phyloP scores from a whole-genome alignment of 2,797 vertebrate genomes.

The Acropternis orthonyx region DNA sequence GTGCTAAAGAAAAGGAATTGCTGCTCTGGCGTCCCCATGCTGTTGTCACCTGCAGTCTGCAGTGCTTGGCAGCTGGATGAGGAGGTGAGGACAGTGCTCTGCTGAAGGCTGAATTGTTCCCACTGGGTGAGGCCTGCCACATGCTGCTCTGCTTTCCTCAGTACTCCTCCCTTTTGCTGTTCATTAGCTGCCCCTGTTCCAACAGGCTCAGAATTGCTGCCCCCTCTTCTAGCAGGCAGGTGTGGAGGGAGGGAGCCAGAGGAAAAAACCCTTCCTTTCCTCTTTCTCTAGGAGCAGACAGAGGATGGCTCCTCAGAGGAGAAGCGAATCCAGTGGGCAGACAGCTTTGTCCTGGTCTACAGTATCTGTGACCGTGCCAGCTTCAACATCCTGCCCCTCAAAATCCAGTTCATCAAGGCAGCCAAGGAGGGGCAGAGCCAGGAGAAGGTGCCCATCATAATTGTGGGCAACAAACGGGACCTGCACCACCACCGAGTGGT shows the following conservation, averaged over 20 bases:
- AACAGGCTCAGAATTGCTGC: accelerated
- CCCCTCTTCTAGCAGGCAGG: not conserved
- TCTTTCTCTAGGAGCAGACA: conserved; percentile 42
- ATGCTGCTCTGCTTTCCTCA: not conserved
- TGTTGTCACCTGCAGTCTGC: not conserved
- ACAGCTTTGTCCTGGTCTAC: conserved; percentile 81
- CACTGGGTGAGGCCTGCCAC: not conserved
- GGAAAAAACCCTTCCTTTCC: not conserved
- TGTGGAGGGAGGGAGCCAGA: accelerated
- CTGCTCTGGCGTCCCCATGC: not conserved
- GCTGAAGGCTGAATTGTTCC: not conserved
- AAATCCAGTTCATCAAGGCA: conserved; percentile 77
- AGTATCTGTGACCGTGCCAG: conserved; percentile 82
- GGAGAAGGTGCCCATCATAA: conserved; percentile 79
- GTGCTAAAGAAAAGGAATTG: not conserved
- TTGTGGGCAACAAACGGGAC: conserved; percentile 83
- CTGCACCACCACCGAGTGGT: conserved; percentile 77
- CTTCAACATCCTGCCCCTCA: conserved; percentile 76
- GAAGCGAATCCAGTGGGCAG: conserved; percentile 82
- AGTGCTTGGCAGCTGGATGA: not conserved
- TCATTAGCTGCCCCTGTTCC: accelerated
- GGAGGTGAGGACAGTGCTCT: not conserved
- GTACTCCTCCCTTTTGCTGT: not conserved
- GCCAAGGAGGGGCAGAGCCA: conserved; percentile 73
- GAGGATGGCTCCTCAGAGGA: conserved; percentile 68